phyloP scores from a whole-genome alignment of 2,797 vertebrate species.

The Nyctalus aviator region DNA sequence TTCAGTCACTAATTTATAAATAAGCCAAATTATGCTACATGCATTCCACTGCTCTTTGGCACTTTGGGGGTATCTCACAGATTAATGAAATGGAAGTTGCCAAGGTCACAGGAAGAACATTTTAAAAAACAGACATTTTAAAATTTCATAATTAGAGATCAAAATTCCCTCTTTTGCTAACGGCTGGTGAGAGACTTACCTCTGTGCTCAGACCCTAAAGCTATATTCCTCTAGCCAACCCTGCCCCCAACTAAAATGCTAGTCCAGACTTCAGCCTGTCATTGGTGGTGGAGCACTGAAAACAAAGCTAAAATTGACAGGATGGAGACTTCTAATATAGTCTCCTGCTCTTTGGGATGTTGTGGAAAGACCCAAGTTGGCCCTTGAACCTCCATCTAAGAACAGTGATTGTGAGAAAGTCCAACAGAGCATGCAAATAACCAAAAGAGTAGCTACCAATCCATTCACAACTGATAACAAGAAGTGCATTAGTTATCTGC shows the following conservation, averaged over 20 bases:
- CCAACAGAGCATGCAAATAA: background rate
- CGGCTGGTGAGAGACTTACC: background rate
- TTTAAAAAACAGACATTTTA: background rate
- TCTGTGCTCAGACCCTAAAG: background rate
- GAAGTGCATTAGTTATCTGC: background rate
- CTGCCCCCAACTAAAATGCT: rapidly evolving
- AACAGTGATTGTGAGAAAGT: background rate
- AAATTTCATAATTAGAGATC: background rate
- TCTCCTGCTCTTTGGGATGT: background rate
- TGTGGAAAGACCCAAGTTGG: background rate
- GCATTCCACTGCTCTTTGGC: background rate
- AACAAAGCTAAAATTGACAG: background rate
- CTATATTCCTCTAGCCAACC: background rate
- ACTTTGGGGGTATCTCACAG: background rate
- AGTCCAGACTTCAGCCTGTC: background rate
- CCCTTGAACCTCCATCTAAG: background rate
- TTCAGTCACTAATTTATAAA: background rate
- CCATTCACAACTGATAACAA: background rate
- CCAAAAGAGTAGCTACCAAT: background rate
- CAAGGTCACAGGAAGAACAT: background rate
- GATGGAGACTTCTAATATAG: background rate
- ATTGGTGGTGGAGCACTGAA: background rate
- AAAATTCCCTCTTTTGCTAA: background rate
- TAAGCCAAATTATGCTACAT: background rate
- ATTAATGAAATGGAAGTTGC: no score